phyloP scores from a whole-genome alignment of 2,888 invertebrate genomes.

The Axea sp. region DNA sequence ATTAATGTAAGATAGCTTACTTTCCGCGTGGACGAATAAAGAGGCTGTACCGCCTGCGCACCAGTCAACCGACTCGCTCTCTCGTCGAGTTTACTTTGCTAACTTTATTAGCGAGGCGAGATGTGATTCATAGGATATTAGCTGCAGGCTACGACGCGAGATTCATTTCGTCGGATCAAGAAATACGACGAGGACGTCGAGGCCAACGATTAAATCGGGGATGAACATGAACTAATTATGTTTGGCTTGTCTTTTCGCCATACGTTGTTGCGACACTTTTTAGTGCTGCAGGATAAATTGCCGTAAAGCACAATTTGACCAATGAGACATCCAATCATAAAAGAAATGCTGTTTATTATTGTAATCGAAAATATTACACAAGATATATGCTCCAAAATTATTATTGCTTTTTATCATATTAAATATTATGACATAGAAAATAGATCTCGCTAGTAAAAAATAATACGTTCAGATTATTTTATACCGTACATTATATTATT shows the following conservation, averaged over 20 bases:
- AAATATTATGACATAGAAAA: no score
- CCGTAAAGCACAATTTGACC: constrained; percentile 3
- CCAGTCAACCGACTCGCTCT: constrained; percentile 37
- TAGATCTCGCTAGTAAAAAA: no score
- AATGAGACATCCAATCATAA: constrained; percentile 5
- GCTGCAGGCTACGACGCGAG: constrained; percentile 48
- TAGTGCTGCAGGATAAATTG: constrained; percentile 29
- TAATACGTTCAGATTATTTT: no score
- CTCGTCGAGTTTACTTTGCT: constrained; percentile 61
- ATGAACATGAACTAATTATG: constrained; percentile 58
- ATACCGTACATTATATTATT: no score
- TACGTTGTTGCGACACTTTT: constrained; percentile 44
- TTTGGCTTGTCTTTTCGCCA: constrained; percentile 44
- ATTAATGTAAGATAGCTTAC: constrained; percentile 64
- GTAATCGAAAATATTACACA: constrained; percentile 14
- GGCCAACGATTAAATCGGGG: constrained; percentile 50
- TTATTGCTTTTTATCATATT: no score
- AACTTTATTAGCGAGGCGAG: constrained; percentile 62
- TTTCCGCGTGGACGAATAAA: constrained; percentile 63
- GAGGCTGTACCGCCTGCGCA: constrained; percentile 51
- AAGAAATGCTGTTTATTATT: constrained; percentile 33
- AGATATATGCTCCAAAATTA: no score
- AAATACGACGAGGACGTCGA: constrained; percentile 42
- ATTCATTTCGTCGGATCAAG: constrained; percentile 58
- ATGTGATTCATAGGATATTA: constrained; percentile 64